Percentiles rank a stretch among this genome's conserved stretches.
These are phyloP conservation scores for Hydriomena furcata DNA, from an alignment of 2,888 invertebrate genomes.

Conservation along the genomic window DNA sequence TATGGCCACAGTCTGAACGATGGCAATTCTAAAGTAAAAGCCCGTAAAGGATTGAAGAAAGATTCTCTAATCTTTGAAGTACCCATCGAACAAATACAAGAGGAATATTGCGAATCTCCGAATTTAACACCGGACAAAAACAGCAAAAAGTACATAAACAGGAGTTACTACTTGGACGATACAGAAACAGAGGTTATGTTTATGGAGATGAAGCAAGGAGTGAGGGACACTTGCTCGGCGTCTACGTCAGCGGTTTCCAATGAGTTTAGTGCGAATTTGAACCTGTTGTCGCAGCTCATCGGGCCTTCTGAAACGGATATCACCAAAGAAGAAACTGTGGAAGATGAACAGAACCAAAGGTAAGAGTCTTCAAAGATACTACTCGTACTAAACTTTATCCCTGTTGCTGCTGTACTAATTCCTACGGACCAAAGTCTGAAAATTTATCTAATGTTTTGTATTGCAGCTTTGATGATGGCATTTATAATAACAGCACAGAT, in stretches of 20 bases:
- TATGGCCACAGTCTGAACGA: slow-evolving; percentile 58
- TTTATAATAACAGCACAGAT: slow-evolving; percentile 17
- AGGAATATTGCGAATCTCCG: slow-evolving; percentile 35
- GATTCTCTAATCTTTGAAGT: slow-evolving; percentile 32
- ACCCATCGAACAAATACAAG: slow-evolving; percentile 34
- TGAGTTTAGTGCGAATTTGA: slow-evolving; percentile 47
- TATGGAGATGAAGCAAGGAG: slow-evolving; percentile 46
- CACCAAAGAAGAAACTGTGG: slow-evolving; percentile 24
- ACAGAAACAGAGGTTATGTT: slow-evolving; percentile 65
- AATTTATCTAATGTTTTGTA: too few species aligned
- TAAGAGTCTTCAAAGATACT: too few species aligned
- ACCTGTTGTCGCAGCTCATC: slow-evolving; percentile 43
- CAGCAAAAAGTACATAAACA: slow-evolving; percentile 54
- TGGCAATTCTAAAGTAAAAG: slow-evolving; percentile 40
- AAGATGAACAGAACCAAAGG: slow-evolving; percentile 15
- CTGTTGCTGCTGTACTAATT: too few species aligned
- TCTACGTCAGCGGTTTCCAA: slow-evolving; percentile 52
- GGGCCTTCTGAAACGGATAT: slow-evolving; percentile 39
- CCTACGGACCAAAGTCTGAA: too few species aligned
- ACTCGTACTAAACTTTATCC: too few species aligned
- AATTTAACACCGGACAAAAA: slow-evolving; percentile 39
- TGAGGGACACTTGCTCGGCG: slow-evolving; percentile 34
- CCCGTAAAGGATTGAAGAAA: slow-evolving; percentile 33
- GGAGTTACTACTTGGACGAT: slow-evolving; percentile 64
- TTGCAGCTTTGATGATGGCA: slow-evolving; percentile 13